Conservation (phyloP, 2,888 invertebrate genomes). For the Scotopteryx bipunctaria region DNA sequence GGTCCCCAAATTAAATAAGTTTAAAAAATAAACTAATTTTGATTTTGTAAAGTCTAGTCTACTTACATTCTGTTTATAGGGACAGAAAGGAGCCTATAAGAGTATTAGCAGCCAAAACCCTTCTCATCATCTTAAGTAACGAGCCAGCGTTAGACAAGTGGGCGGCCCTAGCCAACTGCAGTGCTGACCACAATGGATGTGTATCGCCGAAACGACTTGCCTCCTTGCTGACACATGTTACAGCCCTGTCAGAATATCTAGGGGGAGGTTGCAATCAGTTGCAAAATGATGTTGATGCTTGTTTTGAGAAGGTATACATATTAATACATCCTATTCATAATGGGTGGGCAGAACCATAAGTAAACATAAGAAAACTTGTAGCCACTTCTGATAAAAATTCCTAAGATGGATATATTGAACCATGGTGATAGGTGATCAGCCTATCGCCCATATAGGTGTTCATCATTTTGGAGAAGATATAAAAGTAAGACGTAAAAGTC, state of each 20-base stretch:
- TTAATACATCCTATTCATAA: too few species aligned
- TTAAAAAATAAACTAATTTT: too few species aligned
- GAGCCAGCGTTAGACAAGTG: constrained; percentile 85
- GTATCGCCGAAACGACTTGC: constrained; percentile 86
- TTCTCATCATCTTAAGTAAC: constrained; percentile 86
- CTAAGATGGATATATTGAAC: too few species aligned
- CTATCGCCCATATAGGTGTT: too few species aligned
- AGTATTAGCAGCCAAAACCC: constrained; percentile 87
- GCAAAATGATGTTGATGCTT: constrained; percentile 87
- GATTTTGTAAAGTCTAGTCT: too few species aligned
- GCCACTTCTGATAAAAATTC: too few species aligned
- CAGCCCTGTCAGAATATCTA: constrained; percentile 83
- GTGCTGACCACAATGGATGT: constrained; percentile 90
- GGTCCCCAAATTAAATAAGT: too few species aligned
- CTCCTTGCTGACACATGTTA: constrained; percentile 84
- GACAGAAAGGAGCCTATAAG: constrained; percentile 84
- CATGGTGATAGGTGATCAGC: too few species aligned
- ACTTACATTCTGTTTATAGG: constrained; percentile 67
- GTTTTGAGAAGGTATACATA: constrained; percentile 88
- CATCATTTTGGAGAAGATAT: too few species aligned
- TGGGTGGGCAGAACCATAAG: too few species aligned
- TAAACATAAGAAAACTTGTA: too few species aligned
- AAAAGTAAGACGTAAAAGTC: too few species aligned
- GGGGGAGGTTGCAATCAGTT: constrained; percentile 85
- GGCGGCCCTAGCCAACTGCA: constrained; percentile 87